Evolutionary conservation across 2,113 vertebrate genomes (phyloP).

Genomic region (Marcusenius ussheri): DNA sequence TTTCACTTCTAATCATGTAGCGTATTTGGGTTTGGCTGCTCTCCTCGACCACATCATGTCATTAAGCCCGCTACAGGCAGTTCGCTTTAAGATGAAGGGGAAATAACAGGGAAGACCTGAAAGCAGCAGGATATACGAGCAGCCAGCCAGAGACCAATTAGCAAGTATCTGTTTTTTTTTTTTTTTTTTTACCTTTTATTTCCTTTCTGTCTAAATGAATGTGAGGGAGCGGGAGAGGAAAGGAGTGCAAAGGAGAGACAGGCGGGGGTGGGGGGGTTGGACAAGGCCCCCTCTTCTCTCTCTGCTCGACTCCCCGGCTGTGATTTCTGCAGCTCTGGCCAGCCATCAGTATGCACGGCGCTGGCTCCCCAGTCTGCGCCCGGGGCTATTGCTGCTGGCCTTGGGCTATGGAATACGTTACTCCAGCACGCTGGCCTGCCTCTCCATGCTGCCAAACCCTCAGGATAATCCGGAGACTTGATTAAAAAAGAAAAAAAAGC

Average conservation of each 20-base stretch:
- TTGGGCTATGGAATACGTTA: constrained; percentile 45
- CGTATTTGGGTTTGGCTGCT: background rate
- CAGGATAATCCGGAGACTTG: constrained; percentile 65
- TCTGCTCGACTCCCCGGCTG: constrained; percentile 64
- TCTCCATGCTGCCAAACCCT: constrained; percentile 55
- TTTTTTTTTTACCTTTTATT: constrained; percentile 29
- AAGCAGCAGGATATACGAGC: constrained; percentile 62
- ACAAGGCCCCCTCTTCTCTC: constrained; percentile 60
- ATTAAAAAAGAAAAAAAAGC: constrained; percentile 52
- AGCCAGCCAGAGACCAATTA: constrained; percentile 73
- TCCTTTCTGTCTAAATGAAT: constrained; percentile 47
- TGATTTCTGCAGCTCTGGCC: constrained; percentile 65
- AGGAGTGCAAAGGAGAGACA: constrained; percentile 32
- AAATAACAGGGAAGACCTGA: constrained; percentile 36
- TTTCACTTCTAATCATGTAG: background rate
- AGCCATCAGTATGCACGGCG: constrained; percentile 70
- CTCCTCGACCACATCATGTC: background rate
- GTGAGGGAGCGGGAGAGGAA: constrained; percentile 31
- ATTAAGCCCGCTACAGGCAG: background rate
- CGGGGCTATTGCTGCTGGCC: constrained; percentile 62
- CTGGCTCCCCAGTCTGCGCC: constrained; percentile 61
- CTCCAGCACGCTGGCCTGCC: constrained; percentile 42
- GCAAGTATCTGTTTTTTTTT: constrained; percentile 62
- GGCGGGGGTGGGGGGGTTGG: constrained; percentile 58
- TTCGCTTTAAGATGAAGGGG: background rate